Evolutionary conservation across 1,140 invertebrate genomes (phyloP).

Genomic region (Maconellicoccus hirsutus): DNA sequence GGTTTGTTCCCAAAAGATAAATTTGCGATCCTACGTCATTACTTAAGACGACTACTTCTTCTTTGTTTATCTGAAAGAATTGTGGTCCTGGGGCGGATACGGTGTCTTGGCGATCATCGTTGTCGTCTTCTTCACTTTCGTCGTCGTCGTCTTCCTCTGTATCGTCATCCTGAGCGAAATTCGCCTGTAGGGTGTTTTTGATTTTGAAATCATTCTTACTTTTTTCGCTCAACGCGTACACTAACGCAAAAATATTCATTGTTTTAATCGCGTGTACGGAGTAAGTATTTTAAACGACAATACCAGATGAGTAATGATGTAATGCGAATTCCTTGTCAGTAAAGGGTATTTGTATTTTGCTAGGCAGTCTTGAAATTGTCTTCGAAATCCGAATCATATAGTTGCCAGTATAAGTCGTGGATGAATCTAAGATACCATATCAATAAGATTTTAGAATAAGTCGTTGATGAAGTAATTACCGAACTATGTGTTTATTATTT

Average conservation of each 20-base stretch:
- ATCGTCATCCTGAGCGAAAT: neutral
- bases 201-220: conserved; percentile 12
- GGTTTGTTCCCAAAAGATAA: neutral
- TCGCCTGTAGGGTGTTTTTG: neutral
- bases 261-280: neutral
- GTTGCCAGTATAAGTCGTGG: no score
- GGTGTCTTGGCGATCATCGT: neutral
- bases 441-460: no score
- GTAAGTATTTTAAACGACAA: no score
- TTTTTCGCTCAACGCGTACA: conserved; percentile 14
- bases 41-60: neutral
- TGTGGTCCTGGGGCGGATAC: neutral
- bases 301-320: no score
- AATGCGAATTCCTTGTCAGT: no score
- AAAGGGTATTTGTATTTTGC: no score
- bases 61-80: conserved; percentile 12
- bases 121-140: neutral
- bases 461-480: no score
- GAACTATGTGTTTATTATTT: conserved; percentile 23
- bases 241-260: neutral
- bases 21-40: neutral
- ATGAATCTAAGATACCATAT: no score
- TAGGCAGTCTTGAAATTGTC: no score
- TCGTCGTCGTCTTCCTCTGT: conserved; percentile 1
- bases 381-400: no score